Evolutionary conservation across 2,113 vertebrate genomes (phyloP).

Genomic region (Antidorcas marsupialis): DNA sequence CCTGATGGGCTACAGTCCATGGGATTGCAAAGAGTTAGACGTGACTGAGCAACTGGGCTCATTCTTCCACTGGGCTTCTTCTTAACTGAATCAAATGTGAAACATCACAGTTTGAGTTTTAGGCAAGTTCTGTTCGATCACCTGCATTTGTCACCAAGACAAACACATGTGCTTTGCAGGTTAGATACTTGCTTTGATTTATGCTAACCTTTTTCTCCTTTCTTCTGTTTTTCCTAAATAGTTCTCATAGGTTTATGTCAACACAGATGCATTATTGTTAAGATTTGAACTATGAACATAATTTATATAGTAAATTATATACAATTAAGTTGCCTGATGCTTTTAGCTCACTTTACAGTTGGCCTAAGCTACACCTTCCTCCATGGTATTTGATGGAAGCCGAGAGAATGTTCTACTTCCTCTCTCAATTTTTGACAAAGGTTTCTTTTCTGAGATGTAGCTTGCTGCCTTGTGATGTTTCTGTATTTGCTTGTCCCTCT

Average conservation of each 20-base stretch:
- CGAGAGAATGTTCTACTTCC: not conserved
- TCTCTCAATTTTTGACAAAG: not conserved
- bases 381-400: not conserved
- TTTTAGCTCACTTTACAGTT: not conserved
- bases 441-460: not conserved
- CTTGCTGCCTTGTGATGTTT: not conserved
- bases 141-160: not conserved
- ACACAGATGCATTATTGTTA: not conserved
- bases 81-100: not conserved
- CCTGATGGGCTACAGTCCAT: not conserved
- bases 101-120: accelerated
- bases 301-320: not conserved
- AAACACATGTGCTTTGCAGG: not conserved
- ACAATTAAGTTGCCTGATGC: not conserved
- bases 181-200: too few species aligned
- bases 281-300: not conserved
- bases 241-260: not conserved
- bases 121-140: accelerated
- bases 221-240: not conserved
- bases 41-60: not conserved
- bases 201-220: not conserved
- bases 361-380: not conserved
- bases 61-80: not conserved
- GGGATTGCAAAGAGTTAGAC: not conserved
- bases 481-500: not conserved